These are phyloP conservation scores for Limosa lapponica DNA, from an alignment of 2,797 vertebrate species.

Conservation along the genomic window DNA sequence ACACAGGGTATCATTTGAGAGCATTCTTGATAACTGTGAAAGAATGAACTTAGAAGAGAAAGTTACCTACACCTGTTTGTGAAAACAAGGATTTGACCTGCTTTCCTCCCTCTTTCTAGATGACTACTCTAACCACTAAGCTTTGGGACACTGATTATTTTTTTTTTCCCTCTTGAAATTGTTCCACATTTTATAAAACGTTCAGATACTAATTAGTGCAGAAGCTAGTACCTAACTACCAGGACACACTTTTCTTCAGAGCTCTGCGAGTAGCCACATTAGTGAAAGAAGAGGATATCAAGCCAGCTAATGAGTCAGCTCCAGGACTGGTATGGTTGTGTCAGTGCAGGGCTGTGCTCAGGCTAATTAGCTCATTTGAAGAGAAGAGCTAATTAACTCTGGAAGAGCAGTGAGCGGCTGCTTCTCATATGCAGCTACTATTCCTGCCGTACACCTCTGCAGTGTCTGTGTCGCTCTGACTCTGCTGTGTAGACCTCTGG, in stretches of 20 bases:
- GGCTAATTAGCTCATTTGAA: constrained; percentile 59
- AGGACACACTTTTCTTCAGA: constrained; percentile 19
- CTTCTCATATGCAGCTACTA: not conserved
- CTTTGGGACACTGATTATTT: not conserved
- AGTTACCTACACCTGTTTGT: not conserved
- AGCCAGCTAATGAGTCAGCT: constrained; percentile 58
- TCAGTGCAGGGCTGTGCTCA: not conserved
- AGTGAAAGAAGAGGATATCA: constrained; percentile 47
- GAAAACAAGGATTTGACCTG: not conserved
- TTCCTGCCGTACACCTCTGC: not conserved
- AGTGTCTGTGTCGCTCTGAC: not conserved
- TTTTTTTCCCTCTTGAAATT: not conserved
- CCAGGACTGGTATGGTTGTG: constrained; percentile 27
- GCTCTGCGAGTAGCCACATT: not conserved
- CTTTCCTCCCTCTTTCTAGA: not conserved
- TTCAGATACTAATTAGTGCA: constrained; percentile 32
- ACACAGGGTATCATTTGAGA: not conserved
- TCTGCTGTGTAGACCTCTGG: not conserved
- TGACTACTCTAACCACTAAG: not conserved
- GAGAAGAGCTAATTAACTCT: constrained; percentile 49
- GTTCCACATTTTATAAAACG: not conserved
- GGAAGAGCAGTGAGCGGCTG: not conserved
- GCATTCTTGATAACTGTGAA: not conserved
- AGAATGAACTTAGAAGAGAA: not conserved
- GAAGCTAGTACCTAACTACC: not conserved